phyloP scores from a whole-genome alignment of 2,888 invertebrate genomes.

The Eumerus sabulonum region DNA sequence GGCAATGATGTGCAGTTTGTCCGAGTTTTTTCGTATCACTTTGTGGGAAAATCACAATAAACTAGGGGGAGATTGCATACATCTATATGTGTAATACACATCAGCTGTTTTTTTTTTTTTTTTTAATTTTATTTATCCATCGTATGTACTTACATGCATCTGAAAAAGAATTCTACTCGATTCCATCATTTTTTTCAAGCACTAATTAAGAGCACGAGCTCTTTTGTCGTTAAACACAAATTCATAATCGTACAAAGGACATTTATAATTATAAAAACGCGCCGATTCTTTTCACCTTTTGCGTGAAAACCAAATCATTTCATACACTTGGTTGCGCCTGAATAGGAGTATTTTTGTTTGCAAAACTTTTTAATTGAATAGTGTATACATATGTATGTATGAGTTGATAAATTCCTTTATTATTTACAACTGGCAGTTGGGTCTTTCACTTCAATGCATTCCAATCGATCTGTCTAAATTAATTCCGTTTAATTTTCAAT shows the following conservation, averaged over 20 bases:
- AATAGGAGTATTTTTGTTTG: slow-evolving; percentile 63
- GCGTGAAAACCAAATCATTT: slow-evolving; percentile 61
- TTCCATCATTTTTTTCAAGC: slow-evolving; percentile 36
- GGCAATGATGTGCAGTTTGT: slow-evolving; percentile 62
- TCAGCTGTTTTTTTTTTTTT: slow-evolving; percentile 27
- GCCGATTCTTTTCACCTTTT: slow-evolving; percentile 62
- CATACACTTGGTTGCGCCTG: slow-evolving; percentile 46
- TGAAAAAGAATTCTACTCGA: slow-evolving; percentile 35
- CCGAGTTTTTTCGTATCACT: slow-evolving; percentile 28
- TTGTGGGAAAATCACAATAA: slow-evolving; percentile 64
- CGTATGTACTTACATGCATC: no score
- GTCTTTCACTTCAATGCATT: slow-evolving; percentile 50
- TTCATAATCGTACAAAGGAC: slow-evolving; percentile 23
- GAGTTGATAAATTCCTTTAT: slow-evolving; percentile 48
- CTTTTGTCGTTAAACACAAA: slow-evolving; percentile 41
- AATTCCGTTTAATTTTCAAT: slow-evolving; percentile 24
- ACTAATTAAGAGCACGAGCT: slow-evolving; percentile 67
- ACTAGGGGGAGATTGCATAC: slow-evolving; percentile 63
- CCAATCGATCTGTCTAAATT: slow-evolving; percentile 57
- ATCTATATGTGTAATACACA: neutral
- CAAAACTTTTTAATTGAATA: slow-evolving; percentile 67
- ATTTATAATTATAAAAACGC: slow-evolving; percentile 65
- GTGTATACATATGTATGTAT: no score
- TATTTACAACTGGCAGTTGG: slow-evolving; percentile 29
- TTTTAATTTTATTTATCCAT: slow-evolving; percentile 23